phyloP scores from a whole-genome alignment of 2,888 invertebrate species.

The Molorchus minor region DNA sequence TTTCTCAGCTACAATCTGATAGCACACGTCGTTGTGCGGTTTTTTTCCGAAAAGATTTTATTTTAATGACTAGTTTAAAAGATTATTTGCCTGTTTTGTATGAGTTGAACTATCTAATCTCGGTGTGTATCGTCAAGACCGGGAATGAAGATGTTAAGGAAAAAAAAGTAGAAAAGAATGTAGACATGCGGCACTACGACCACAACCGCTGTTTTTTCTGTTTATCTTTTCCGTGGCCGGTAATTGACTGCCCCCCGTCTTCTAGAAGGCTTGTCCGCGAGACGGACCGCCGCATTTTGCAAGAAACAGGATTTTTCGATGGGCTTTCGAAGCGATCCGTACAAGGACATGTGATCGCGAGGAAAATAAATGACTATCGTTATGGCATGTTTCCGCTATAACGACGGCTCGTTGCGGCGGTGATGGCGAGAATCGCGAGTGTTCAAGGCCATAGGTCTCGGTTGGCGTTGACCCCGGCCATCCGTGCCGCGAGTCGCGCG shows the following conservation, averaged over 20 bases:
- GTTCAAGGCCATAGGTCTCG: slow-evolving; percentile 51
- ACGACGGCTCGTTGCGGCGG: slow-evolving; percentile 22
- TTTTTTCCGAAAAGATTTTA: no score
- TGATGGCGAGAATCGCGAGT: slow-evolving; percentile 38
- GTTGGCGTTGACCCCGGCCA: slow-evolving; percentile 48
- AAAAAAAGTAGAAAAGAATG: no score
- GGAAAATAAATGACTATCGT: slow-evolving; percentile 22
- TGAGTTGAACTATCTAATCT: no score
- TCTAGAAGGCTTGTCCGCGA: slow-evolving; percentile 1
- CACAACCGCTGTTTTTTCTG: no score
- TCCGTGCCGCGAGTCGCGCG: slow-evolving; percentile 6
- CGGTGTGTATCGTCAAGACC: no score
- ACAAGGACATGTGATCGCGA: slow-evolving; percentile 29
- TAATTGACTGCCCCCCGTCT: neutral
- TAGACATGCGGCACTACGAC: no score
- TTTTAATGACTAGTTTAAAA: no score
- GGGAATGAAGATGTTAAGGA: no score
- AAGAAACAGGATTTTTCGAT: slow-evolving; percentile 38
- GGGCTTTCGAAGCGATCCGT: slow-evolving; percentile 16
- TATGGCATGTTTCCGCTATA: slow-evolving; percentile 22
- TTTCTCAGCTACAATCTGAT: no score
- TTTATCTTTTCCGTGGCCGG: slow-evolving; percentile 16
- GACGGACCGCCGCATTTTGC: slow-evolving; percentile 28
- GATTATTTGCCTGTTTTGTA: no score
- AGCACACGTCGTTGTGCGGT: no score